Base-by-base conservation (phyloP, 2,888 invertebrate species). In the Plebejus argus region DNA sequence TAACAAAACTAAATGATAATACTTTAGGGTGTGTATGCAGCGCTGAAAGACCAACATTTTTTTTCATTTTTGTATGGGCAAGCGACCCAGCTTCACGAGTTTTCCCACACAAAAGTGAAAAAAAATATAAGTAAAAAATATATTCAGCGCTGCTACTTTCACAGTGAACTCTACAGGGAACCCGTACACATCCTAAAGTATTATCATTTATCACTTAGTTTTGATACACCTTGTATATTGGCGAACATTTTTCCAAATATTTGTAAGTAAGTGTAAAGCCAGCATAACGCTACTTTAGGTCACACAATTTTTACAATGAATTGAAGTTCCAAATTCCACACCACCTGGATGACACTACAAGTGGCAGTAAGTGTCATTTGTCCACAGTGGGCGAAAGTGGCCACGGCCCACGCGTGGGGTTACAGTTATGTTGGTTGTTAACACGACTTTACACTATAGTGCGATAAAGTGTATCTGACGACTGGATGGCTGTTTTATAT, bases 391-490 rank as follows among this genome's bases (percentile, higher is more conserved):
- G 66, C 66, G 28, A 33, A 66, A 66, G 66, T 66, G 28, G 28
- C 66, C 66, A 3, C 66, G 33, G 28, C 66, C 66, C 66, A 66
- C 28, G 28, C 66, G 33, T 28, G 66, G 61, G 61, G 23, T 12
- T 49, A 53, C 28, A 75, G 56, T 28, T 75, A 75, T 75, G 53
- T 75, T 56, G 53, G 12, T n/a, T 75, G 56, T 49, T 75, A 33
- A 28, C 28, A 33, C 33, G 53, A 53, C 28, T 53, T 75, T 56
- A 28, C 75, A 75, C 28, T 53, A 53, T 45, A 23, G 75, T 33
- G 12, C 18, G 75, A 53, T 23, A 33, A 18, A 66, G 28, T 28
- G 5, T 66, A 66, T 12, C 1, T 28, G 58, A 58, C 23, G 33
- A 66, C 66, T 66, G 33, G 28, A 15, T 33, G 28, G 28, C 10